phyloP scores from a whole-genome alignment of 2,888 invertebrate genomes.

The Sminthurinus aureus region DNA sequence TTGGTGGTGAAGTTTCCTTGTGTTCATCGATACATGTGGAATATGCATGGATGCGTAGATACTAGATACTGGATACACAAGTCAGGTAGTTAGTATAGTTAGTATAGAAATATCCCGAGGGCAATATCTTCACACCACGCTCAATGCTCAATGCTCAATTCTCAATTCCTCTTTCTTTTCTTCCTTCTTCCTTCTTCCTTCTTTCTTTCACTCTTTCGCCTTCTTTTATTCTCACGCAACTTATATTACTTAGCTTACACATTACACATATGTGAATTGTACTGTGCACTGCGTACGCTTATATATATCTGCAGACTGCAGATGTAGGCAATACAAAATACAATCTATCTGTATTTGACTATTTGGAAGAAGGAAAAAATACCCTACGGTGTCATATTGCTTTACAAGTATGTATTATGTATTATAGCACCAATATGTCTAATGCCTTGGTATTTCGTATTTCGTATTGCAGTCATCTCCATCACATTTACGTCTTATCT shows the following conservation, averaged over 20 bases:
- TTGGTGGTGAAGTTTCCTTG: not conserved
- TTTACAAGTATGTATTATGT: not conserved
- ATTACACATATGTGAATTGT: not conserved
- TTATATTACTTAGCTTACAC: not conserved
- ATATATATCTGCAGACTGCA: too few relatives aligned
- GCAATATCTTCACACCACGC: constrained; percentile 8
- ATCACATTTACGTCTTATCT: not conserved
- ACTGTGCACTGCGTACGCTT: too few relatives aligned
- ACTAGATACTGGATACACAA: not conserved
- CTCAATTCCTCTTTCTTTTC: not conserved
- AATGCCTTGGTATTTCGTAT: not conserved
- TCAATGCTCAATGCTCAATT: too few relatives aligned
- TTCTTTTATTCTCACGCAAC: not conserved
- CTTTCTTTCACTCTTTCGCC: too few relatives aligned
- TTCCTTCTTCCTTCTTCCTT: not conserved
- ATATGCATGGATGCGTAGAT: too few relatives aligned
- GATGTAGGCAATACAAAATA: not conserved
- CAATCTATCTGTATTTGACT: too few relatives aligned
- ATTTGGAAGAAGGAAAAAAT: not conserved
- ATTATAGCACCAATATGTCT: not conserved
- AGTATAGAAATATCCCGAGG: not conserved
- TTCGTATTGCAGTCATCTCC: not conserved
- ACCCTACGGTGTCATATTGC: not conserved
- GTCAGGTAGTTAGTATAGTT: constrained; percentile 4
- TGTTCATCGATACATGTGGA: not conserved